Percentiles rank a stretch among this genome's conserved stretches.
Conservation (phyloP, 1,140 invertebrate species). For the Penaeus indicus region DNA sequence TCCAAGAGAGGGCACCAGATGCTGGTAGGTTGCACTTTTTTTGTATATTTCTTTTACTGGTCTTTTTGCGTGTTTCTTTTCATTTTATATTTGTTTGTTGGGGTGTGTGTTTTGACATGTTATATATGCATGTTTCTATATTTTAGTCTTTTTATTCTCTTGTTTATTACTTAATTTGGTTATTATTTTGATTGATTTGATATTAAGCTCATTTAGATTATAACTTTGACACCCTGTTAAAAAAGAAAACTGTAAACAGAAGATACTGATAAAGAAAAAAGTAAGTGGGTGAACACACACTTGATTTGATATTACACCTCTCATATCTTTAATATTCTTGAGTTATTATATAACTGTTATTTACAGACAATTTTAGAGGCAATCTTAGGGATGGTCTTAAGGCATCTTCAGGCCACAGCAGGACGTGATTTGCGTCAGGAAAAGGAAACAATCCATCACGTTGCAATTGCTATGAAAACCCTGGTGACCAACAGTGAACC, state of each 20-base stretch:
- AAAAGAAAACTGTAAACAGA: too few species aligned
- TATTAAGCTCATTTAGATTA: too few species aligned
- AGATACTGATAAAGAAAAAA: too few species aligned
- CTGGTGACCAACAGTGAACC: slow-evolving; percentile 96
- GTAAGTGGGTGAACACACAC: too few species aligned
- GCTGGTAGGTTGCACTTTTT: slow-evolving; percentile 74
- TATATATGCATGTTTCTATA: too few species aligned
- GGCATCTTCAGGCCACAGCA: slow-evolving; percentile 80
- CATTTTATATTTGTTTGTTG: too few species aligned
- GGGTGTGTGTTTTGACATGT: too few species aligned
- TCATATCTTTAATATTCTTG: not conserved
- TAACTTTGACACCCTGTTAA: too few species aligned
- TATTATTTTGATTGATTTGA: too few species aligned
- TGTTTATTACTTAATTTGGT: too few species aligned
- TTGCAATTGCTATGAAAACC: slow-evolving; percentile 95
- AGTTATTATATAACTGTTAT: not conserved
- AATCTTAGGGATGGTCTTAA: slow-evolving; percentile 93
- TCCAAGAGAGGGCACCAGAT: slow-evolving; percentile 96
- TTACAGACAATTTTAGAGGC: slow-evolving; percentile 86
- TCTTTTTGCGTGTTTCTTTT: not conserved
- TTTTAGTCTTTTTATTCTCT: too few species aligned
- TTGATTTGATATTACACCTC: not conserved
- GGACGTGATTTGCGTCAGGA: slow-evolving; percentile 72
- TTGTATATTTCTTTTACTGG: not conserved
- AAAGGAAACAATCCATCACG: slow-evolving; percentile 93